Evolutionary conservation across 2,113 vertebrate genomes (phyloP).

Genomic region (Strix uralensis): DNA sequence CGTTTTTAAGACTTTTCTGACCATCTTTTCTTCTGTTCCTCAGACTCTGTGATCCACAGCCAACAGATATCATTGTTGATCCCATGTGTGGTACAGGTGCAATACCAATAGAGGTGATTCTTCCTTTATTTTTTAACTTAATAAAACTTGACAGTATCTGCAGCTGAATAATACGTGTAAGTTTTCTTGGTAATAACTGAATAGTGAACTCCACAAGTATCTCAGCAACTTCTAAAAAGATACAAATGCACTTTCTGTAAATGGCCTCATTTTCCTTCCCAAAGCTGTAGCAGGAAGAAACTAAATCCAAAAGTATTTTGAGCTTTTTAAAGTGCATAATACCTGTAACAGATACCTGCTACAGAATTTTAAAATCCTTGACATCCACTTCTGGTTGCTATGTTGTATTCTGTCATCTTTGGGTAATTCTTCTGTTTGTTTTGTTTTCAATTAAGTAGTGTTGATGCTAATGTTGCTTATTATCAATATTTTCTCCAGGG

Average conservation of each 20-base stretch:
- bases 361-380: not conserved
- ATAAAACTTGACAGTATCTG: not conserved
- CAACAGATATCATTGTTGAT: conserved; percentile 90
- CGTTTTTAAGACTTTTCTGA: not conserved
- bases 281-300: not conserved
- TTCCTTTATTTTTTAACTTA: not conserved
- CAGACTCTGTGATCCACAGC: conserved; percentile 90
- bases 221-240: not conserved
- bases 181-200: not conserved
- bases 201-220: not conserved
- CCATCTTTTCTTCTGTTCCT: not conserved
- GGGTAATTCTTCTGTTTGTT: not conserved
- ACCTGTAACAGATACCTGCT: not conserved
- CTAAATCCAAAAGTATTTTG: not conserved
- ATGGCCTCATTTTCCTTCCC: not conserved
- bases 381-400: not conserved
- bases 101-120: conserved; percentile 93
- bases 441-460: not conserved
- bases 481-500: conserved; percentile 74
- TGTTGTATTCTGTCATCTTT: not conserved
- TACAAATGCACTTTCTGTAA: not conserved
- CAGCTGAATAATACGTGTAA: not conserved
- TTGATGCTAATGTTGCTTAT: not conserved
- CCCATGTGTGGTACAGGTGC: conserved; percentile 98
- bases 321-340: not conserved